Evolutionary conservation across 2,113 vertebrate species (phyloP).

Genomic region (Sula dactylatra): DNA sequence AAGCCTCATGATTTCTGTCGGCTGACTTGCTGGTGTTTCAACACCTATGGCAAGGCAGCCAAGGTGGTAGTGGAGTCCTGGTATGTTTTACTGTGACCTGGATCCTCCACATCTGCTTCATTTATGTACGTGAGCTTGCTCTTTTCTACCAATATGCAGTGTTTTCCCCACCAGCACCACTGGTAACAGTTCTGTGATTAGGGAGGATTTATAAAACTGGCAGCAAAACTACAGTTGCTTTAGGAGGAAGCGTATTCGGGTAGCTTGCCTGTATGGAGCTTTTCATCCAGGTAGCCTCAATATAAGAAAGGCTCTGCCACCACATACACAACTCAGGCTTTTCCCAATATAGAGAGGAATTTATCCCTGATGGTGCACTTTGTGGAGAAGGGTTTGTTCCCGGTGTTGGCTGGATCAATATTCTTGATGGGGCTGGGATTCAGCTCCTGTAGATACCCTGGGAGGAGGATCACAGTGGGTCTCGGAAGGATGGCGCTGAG

Average conservation of each 20-base stretch:
- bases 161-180: background rate
- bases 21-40: background rate
- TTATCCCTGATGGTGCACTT: background rate
- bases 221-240: background rate
- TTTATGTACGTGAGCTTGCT: background rate
- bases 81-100: background rate
- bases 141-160: background rate
- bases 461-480: background rate
- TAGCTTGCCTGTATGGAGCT: background rate
- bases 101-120: rapidly evolving
- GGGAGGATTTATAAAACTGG: background rate
- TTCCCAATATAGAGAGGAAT: background rate
- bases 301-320: background rate
- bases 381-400: background rate
- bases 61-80: background rate
- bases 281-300: background rate
- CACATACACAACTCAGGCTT: background rate
- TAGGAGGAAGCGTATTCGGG: background rate
- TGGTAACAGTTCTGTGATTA: background rate
- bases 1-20: background rate
- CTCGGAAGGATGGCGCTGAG: background rate
- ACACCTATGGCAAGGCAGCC: background rate
- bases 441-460: background rate
- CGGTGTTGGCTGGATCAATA: background rate
- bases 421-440: background rate